A percentile compares a stretch with the other conserved stretches of the same genome.
Evolutionary conservation across 2,797 vertebrate genomes (phyloP).

Genomic region (Alcedo atthis): DNA sequence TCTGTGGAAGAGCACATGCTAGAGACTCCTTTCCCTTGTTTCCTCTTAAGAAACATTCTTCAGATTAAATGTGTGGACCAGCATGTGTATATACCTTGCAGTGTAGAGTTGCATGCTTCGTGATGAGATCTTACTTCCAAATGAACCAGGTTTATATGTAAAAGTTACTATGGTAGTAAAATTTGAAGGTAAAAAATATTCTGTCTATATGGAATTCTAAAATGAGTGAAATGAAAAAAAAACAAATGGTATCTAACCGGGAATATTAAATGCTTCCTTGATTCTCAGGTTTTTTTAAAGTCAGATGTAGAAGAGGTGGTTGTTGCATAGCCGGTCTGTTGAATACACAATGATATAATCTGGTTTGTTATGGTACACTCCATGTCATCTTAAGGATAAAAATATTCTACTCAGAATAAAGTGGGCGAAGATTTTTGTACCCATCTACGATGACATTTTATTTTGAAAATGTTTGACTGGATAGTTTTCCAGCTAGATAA

Average conservation of each 20-base stretch:
- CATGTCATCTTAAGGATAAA: background rate
- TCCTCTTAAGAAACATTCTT: background rate
- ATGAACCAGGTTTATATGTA: background rate
- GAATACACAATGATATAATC: slow-evolving; percentile 4
- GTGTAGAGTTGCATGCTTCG: background rate
- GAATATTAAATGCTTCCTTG: slow-evolving; percentile 57
- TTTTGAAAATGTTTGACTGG: slow-evolving; percentile 31
- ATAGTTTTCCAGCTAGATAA: slow-evolving; percentile 46
- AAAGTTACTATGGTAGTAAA: slow-evolving; percentile 20
- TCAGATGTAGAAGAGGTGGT: background rate
- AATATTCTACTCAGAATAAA: background rate
- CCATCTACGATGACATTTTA: slow-evolving; percentile 30
- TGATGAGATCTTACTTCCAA: background rate
- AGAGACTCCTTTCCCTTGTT: background rate
- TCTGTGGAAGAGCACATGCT: background rate
- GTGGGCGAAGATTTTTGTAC: background rate
- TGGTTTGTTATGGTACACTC: slow-evolving; percentile 28
- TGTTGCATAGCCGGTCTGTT: background rate
- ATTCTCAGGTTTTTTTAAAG: slow-evolving; percentile 58
- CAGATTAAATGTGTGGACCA: background rate
- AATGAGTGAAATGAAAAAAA: slow-evolving; percentile 41
- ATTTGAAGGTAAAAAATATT: slow-evolving; percentile 63
- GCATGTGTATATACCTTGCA: accelerated
- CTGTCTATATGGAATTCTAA: slow-evolving; percentile 32
- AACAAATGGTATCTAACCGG: background rate